Evolutionary conservation across 2,113 vertebrate genomes (phyloP).

Genomic region (Anolis carolinensis): DNA sequence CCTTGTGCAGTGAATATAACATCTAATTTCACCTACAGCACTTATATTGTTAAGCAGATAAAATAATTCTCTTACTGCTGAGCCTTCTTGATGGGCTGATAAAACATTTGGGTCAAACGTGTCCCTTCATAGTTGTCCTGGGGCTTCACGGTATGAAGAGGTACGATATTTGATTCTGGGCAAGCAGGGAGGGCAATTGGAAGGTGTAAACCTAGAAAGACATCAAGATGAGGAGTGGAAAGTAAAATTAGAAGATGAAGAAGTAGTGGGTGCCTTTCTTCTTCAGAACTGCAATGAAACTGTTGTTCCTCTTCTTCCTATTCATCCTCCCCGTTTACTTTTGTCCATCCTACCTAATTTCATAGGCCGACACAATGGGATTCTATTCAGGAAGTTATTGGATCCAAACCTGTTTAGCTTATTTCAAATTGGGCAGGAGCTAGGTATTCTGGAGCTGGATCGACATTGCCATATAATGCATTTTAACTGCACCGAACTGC

Average conservation of each 20-base stretch:
- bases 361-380: no score
- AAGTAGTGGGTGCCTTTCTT: slow-evolving; percentile 1
- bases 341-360: neutral
- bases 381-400: neutral
- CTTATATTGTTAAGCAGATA: neutral
- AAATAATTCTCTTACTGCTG: slow-evolving; percentile 63
- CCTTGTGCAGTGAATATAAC: neutral
- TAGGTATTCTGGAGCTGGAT: neutral
- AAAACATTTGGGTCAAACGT: neutral
- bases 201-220: slow-evolving; percentile 76
- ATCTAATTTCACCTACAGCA: neutral
- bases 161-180: neutral
- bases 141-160: slow-evolving; percentile 35
- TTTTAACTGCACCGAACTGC: no score
- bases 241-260: slow-evolving; percentile 33
- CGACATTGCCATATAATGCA: no score
- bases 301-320: neutral
- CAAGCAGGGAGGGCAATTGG: slow-evolving; percentile 78
- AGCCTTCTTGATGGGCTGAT: neutral
- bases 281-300: neutral
- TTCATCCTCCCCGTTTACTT: neutral
- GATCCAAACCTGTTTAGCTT: neutral
- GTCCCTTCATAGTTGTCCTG: neutral
- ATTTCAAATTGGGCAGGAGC: neutral
- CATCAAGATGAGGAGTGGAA: neutral